Evolutionary conservation across 1,140 invertebrate genomes (phyloP).

Genomic region (Bombus waltoni): DNA sequence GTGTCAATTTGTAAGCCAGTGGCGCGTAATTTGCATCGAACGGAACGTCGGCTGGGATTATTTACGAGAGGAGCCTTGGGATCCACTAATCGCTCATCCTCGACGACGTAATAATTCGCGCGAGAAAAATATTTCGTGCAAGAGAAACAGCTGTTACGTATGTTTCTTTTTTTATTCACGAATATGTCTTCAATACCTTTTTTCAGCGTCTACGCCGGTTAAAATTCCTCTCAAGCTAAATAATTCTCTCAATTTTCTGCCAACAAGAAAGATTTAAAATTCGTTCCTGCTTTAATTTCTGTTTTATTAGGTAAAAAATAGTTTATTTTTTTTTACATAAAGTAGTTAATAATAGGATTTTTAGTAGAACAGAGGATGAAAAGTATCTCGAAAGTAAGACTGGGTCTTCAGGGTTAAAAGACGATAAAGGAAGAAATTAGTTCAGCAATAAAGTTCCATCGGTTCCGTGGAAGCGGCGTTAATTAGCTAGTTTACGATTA

Average conservation of each 20-base stretch:
- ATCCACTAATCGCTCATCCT: conserved; percentile 49
- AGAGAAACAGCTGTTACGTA: neutral
- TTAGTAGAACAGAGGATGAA: neutral
- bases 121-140: conserved; percentile 18
- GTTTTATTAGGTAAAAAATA: neutral
- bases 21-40: conserved; percentile 52
- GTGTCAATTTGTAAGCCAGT: conserved; percentile 48
- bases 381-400: neutral
- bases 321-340: neutral
- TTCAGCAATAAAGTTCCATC: conserved; percentile 23
- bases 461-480: neutral
- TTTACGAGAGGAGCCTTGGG: conserved; percentile 44
- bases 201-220: neutral
- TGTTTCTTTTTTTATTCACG: conserved; percentile 7
- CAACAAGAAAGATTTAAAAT: neutral
- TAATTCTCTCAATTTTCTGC: neutral
- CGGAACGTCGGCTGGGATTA: conserved; percentile 17
- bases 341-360: neutral
- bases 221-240: neutral
- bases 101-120: conserved; percentile 29
- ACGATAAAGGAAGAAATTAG: conserved; percentile 9
- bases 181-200: neutral
- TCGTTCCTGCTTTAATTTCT: neutral
- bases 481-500: conserved; percentile 25
- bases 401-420: conserved; percentile 1